Percentiles rank a stretch among this genome's conserved stretches.
Evolutionary conservation across 2,113 vertebrate genomes (phyloP).

Genomic region (Sula dactylatra): DNA sequence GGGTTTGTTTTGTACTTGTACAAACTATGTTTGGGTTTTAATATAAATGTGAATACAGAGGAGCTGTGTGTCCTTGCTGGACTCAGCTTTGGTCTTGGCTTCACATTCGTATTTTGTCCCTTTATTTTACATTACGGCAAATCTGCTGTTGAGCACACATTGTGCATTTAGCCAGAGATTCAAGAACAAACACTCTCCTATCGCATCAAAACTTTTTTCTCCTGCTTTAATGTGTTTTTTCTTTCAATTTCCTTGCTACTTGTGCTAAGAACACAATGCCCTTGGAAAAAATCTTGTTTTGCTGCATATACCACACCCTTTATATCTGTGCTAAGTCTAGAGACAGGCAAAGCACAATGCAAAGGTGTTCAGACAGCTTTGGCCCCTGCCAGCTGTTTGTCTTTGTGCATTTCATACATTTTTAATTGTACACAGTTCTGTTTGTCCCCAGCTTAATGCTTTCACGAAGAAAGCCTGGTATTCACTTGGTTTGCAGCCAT

Average conservation of each 20-base stretch:
- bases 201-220: neutral
- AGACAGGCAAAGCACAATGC: neutral
- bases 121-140: neutral
- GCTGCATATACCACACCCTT: neutral
- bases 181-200: neutral
- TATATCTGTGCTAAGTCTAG: neutral
- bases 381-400: neutral
- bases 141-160: neutral
- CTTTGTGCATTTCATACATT: neutral
- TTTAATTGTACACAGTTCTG: neutral
- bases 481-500: neutral
- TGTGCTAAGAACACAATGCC: neutral
- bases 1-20: neutral
- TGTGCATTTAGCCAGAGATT: neutral
- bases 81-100: neutral
- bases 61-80: neutral
- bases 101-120: neutral
- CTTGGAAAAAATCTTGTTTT: neutral
- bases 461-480: neutral
- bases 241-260: neutral
- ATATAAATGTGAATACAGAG: neutral
- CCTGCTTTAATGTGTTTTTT: neutral
- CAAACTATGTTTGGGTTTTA: neutral
- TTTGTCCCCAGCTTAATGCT: neutral
- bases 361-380: neutral